Evolutionary conservation across 37 sponge, comb jelly and placozoan species (phyloP).

Genomic region (Ianthella basta): DNA sequence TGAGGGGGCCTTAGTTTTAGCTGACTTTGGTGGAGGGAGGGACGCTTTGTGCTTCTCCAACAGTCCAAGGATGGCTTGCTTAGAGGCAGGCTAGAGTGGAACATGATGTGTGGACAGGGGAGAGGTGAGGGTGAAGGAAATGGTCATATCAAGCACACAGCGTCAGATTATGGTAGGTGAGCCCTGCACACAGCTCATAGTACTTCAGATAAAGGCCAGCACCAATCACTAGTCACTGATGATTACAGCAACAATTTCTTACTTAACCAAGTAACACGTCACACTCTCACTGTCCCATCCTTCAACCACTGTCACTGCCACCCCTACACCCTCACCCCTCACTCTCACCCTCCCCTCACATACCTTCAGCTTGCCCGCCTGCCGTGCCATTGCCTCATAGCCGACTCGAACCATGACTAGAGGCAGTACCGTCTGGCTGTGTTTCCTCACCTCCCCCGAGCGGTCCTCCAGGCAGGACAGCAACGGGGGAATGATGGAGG

Average conservation of each 20-base stretch:
- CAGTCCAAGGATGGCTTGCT: slow-evolving; percentile 51
- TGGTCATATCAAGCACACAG: no score
- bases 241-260: no score
- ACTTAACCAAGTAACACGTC: no score
- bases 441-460: slow-evolving; percentile 83
- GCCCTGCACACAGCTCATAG: no score
- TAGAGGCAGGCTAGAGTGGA: slow-evolving; percentile 59
- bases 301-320: no score
- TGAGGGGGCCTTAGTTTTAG: background rate
- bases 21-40: slow-evolving; percentile 18
- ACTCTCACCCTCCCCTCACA: background rate
- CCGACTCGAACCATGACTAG: slow-evolving; percentile 70
- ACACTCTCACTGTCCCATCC: no score
- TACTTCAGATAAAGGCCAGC: no score
- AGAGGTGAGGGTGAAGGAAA: no score
- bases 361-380: slow-evolving; percentile 45
- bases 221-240: no score
- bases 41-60: slow-evolving; percentile 62
- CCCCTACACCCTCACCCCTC: no score
- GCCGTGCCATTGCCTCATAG: slow-evolving; percentile 67
- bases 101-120: background rate
- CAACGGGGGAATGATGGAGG: slow-evolving; percentile 54
- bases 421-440: slow-evolving; percentile 64
- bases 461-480: slow-evolving; percentile 81
- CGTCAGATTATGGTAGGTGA: no score